These are phyloP conservation scores for Harmothoe impar DNA, from an alignment of 2,888 invertebrate species.

Conservation along the genomic window DNA sequence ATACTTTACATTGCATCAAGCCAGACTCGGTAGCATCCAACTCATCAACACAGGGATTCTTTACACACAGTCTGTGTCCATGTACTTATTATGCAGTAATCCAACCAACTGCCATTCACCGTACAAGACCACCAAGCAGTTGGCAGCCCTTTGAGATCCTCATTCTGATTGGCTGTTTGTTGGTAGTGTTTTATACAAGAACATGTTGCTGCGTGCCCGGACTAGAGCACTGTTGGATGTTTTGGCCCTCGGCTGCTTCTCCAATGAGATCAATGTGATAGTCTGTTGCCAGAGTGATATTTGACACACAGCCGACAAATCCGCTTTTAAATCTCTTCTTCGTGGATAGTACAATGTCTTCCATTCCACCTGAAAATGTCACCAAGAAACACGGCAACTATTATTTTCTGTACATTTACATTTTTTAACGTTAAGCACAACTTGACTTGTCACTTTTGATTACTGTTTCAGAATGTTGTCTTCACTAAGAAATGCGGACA, in stretches of 20 bases:
- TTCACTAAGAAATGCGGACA: no score
- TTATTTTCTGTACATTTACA: no score
- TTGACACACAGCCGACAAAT: constrained; percentile 92
- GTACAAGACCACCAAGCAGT: neutral
- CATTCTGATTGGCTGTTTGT: constrained; percentile 48
- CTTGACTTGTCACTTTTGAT: no score
- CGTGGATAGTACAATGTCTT: constrained; percentile 87
- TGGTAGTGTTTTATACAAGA: neutral
- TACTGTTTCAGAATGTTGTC: no score
- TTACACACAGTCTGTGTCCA: constrained; percentile 35
- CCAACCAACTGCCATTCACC: neutral
- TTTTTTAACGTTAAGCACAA: no score
- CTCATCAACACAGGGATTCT: neutral
- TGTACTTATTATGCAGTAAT: neutral
- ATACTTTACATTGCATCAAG: constrained; percentile 57
- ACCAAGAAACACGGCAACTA: neutral
- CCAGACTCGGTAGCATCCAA: constrained; percentile 27
- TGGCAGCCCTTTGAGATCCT: constrained; percentile 26
- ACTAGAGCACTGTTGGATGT: constrained; percentile 81
- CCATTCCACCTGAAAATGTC: constrained; percentile 89
- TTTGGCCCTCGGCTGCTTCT: constrained; percentile 87
- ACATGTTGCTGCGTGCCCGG: neutral
- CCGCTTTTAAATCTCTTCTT: constrained; percentile 88
- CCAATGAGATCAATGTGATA: constrained; percentile 88
- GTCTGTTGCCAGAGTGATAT: constrained; percentile 91